phyloP scores from a whole-genome alignment of 2,113 vertebrate species.

The Psammodynastes pulverulentus region DNA sequence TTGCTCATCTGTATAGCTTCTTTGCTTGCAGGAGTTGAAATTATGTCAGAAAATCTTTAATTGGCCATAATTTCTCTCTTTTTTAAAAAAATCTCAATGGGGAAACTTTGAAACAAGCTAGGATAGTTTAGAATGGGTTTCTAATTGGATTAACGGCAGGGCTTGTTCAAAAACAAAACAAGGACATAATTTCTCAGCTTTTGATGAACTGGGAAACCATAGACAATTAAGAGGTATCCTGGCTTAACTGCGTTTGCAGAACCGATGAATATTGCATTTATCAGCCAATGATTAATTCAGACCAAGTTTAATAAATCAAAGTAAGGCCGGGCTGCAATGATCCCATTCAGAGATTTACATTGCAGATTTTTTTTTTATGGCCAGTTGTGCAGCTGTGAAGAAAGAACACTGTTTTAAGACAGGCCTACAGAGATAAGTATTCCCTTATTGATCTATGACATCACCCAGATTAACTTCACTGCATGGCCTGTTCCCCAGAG shows the following conservation, averaged over 20 bases:
- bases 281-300: not conserved
- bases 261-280: not conserved
- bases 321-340: not conserved
- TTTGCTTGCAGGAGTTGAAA: not conserved
- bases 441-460: constrained; percentile 28
- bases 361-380: constrained; percentile 37
- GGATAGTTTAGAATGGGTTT: not conserved
- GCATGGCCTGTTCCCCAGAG: not conserved
- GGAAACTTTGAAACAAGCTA: not conserved
- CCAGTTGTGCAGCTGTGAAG: constrained; percentile 43
- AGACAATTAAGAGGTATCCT: not conserved
- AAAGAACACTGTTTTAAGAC: constrained; percentile 23
- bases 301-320: not conserved
- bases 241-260: not conserved
- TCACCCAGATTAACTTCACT: constrained; percentile 22
- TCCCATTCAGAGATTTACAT: not conserved
- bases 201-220: not conserved
- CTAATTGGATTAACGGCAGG: not conserved
- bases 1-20: not conserved
- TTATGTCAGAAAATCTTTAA: not conserved
- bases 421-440: not conserved
- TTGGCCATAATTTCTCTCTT: not conserved
- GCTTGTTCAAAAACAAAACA: not conserved
- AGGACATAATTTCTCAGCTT: not conserved
- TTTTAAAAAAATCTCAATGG: not conserved